Evolutionary conservation across 2,113 vertebrate genomes (phyloP), one percentile per base, ranked within the genome.

Genomic region (Malaclemys terrapin): DNA sequence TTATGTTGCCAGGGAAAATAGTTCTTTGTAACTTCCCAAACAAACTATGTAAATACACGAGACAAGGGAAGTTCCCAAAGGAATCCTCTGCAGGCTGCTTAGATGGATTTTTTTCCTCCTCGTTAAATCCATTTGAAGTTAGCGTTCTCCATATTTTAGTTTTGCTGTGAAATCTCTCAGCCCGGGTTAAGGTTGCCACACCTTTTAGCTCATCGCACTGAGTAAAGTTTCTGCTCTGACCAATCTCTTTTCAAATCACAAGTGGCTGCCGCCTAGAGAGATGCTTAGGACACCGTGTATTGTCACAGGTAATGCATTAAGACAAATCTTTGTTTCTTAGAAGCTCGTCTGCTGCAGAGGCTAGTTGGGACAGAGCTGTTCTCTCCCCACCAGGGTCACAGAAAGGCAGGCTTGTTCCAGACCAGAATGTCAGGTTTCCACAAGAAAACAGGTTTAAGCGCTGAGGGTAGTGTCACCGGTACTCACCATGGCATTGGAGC

Each of bases 401-500:
- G 59, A 59, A 59, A 62, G 29, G 59, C 59, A 31, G 59, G 29
- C 59, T 31, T 6, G 59, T 62, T 62, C 59, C 59, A 3, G 17
- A 24, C 45, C 45, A 78, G 42, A 76, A 76, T 20, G 75, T 45
- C 75, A 59, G 19, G 38, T 13, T 78, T 14, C 75, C n/a, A 42
- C n/a, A 6, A 29, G 17, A 8, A 20, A 20, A 38, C 75, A 45
- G 75, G 24, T 24, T 10, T 78, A 24, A 10, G 19, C 79, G 13
- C 8, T 20, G 10, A 1, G 17, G 5, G 42, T 47, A 0, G 53
- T 42, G 3, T 10, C 35, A 12, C 27, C 12, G 3, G 3, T 3
- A 10, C 83, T 14, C 97, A 99, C 99, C 98, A 94, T 98, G 1
- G 98, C 98, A 72, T 99, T 99, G 91, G 99, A 99, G 95, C 98